A percentile compares a stretch with the other conserved stretches of the same genome.
phyloP scores from a whole-genome alignment of 2,797 vertebrate species.

The Pygocentrus nattereri region DNA sequence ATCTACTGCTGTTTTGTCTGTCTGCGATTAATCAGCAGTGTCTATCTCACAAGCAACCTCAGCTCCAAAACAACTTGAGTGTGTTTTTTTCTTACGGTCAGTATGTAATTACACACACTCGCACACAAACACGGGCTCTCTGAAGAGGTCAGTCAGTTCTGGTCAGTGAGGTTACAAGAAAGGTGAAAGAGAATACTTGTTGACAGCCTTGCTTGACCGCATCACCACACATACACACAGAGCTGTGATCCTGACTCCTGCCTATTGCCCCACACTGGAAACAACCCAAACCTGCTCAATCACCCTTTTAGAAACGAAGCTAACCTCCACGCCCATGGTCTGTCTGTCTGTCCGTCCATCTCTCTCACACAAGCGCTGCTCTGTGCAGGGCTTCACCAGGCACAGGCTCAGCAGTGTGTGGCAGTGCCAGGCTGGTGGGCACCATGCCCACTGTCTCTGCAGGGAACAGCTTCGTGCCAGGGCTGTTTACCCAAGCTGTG shows the following conservation, averaged over 20 bases:
- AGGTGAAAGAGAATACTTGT: slow-evolving; percentile 78
- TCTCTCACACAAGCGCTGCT: slow-evolving; percentile 11
- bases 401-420: slow-evolving; percentile 28
- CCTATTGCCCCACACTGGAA: slow-evolving; percentile 65
- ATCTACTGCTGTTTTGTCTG: not conserved
- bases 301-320: slow-evolving; percentile 69
- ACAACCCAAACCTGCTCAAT: slow-evolving; percentile 71
- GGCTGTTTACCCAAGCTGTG: slow-evolving; percentile 34
- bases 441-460: slow-evolving; percentile 22
- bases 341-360: slow-evolving; percentile 27
- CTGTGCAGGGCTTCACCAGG: slow-evolving; percentile 8
- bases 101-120: slow-evolving; percentile 2
- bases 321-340: slow-evolving; percentile 43
- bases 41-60: not conserved
- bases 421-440: slow-evolving; percentile 28
- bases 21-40: not conserved
- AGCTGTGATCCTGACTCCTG: not conserved
- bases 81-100: not conserved
- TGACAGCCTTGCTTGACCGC: slow-evolving; percentile 61
- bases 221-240: slow-evolving; percentile 42
- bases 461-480: slow-evolving; percentile 21
- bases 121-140: slow-evolving; percentile 38
- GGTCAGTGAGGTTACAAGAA: slow-evolving; percentile 75
- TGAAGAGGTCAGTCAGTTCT: slow-evolving; percentile 56
- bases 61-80: slow-evolving; percentile 7